Evolutionary conservation across 2,888 invertebrate genomes (phyloP).

Genomic region (Ectemnius cavifrons): DNA sequence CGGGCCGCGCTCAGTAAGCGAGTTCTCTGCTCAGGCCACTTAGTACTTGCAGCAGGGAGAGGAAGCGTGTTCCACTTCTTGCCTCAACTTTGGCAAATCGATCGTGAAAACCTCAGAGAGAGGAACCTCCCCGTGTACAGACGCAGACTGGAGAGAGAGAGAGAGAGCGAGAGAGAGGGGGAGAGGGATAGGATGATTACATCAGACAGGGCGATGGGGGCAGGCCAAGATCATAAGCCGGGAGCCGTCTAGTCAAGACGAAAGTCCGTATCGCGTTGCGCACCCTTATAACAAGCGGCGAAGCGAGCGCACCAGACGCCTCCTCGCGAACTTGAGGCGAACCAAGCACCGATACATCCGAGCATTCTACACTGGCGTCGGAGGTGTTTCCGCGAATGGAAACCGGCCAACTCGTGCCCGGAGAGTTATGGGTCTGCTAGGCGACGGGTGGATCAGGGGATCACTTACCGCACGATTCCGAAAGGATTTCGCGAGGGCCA

Average conservation of each 20-base stretch:
- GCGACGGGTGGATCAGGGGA: conserved; percentile 69
- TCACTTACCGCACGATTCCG: conserved; percentile 71
- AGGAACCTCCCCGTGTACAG: background rate
- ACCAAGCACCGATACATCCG: conserved; percentile 8
- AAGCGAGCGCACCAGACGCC: background rate
- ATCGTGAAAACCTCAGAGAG: background rate
- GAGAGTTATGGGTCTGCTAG: conserved; percentile 71
- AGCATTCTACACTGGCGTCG: conserved; percentile 35
- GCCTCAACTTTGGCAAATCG: conserved; percentile 15
- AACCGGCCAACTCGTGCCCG: conserved; percentile 68
- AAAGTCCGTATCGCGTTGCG: conserved; percentile 32
- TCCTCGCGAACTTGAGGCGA: conserved; percentile 23
- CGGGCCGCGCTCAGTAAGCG: background rate
- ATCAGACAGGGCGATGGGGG: conserved; percentile 37
- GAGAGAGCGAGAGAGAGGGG: no score
- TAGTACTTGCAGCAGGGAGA: background rate
- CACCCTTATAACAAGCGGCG: conserved; percentile 12
- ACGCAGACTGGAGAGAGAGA: background rate
- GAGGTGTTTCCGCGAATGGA: conserved; percentile 67
- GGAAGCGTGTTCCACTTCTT: background rate
- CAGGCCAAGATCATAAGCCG: conserved; percentile 58
- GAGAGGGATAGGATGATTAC: conserved; percentile 11
- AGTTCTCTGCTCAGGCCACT: background rate
- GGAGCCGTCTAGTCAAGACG: conserved; percentile 50
- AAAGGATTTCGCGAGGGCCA: conserved; percentile 61